These are phyloP conservation scores for Rallus limicola DNA, from an alignment of 2,113 vertebrate genomes.

Conservation along the genomic window DNA sequence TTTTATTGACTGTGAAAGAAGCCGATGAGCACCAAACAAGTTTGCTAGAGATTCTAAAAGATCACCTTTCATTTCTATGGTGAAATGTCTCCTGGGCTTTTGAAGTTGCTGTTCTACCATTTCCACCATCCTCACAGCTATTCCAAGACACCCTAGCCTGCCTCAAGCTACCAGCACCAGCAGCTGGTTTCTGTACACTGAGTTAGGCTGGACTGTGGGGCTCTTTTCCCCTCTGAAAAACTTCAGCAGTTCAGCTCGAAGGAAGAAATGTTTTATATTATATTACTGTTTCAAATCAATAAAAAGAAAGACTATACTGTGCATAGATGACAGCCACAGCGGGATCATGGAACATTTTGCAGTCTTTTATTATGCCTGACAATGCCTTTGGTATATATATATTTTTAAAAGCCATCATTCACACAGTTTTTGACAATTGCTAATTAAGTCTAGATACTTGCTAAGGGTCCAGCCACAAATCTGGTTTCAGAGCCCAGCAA, in stretches of 20 bases:
- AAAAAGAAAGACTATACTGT: not conserved
- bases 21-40: no score
- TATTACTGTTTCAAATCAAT: slow-evolving; percentile 14
- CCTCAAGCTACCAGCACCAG: not conserved
- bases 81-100: not conserved
- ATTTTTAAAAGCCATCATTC: not conserved
- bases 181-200: not conserved
- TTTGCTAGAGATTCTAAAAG: not conserved
- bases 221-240: not conserved
- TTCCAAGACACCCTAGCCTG: not conserved
- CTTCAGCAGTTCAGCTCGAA: not conserved
- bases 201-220: not conserved
- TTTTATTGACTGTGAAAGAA: not conserved
- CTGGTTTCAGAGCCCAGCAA: slow-evolving; percentile 24
- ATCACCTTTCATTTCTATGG: not conserved
- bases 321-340: not conserved
- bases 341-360: not conserved
- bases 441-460: slow-evolving; percentile 32
- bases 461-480: slow-evolving; percentile 20
- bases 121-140: not conserved
- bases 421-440: slow-evolving; percentile 16
- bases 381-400: not conserved
- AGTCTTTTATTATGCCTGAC: slow-evolving; percentile 26
- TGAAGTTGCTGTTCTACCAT: not conserved
- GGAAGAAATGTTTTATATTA: not conserved